Base-by-base conservation (phyloP, 2,888 invertebrate genomes). In the Tiliacea citrago region DNA sequence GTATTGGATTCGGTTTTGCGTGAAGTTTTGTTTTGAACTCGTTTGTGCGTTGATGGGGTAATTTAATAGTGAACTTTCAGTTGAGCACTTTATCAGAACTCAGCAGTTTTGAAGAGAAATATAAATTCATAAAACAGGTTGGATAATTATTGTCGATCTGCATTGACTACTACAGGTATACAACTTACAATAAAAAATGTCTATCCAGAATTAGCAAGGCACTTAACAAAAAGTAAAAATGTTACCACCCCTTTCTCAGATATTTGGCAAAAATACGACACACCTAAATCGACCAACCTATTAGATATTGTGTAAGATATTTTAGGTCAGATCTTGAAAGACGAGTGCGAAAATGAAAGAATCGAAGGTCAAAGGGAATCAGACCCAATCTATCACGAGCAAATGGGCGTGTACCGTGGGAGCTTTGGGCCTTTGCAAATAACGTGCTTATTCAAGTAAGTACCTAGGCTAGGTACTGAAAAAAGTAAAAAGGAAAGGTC, bases 351-450 rank as follows among this genome's bases (percentile, higher is more conserved):
- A 68, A 81, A 74, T 73, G 67, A 72, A 63, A 51, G 73, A 67
- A 58, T 66, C 65, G 63, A 80, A 86, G 82, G 86, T 76, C 67
- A 61, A 58, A 71, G 24, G 65, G 76, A 82, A 82, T 77, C 73
- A 72, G 60, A 49, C n/a, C 53, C 79, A 63, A 85, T 85, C 84
- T 73, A 84, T 86, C 85, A 82, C 73, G 79, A 82, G 77, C 82
- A 76, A 84, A 80, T 78, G 71, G 75, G 77, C 68, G 84, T 75
- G 68, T 45, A 66, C 75, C 60, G 73, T 72, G 45, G 75, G 75
- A 74, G 70, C 45, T 49, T 79, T 66, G 67, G 73, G 61, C 81
- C 81, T 81, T 85, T 71, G 65, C 73, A 78, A 83, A 84, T 78
- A 76, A 78, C 75, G 62, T 73, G 75, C 73, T 78, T 73, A 81